Base-by-base conservation (phyloP, 2,797 vertebrate species). In the Delichon dasypus region DNA sequence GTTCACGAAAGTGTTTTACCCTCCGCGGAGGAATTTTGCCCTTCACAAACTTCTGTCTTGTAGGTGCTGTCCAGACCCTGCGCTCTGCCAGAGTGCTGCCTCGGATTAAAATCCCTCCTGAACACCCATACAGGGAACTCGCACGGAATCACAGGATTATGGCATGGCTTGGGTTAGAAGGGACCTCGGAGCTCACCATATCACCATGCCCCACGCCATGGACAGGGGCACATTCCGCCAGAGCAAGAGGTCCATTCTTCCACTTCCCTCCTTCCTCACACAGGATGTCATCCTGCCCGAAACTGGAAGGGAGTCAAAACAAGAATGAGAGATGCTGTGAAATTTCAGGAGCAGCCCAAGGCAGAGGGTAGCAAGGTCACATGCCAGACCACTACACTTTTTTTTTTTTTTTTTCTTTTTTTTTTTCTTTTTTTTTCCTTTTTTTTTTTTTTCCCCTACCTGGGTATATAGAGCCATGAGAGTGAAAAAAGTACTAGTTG, bases 161-260 rank as follows among this genome's bases (percentile, higher is more conserved):
- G 40, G 53, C 54, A 13, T 6, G 26, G 21, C 17, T 57, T n/a
- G 44, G 7, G 13, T 17, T 50, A 44, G 62, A 70, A 51, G 11
- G 48, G 25, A 11, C 9, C 29, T 45, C 38, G 50, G 47, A 47
- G 25, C 11, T 34, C 64, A 5, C 34, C 44, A 9, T 32, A 51
- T 32, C 25, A n/a, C 17, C 40, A 42, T 1, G 0, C 9, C 18
- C n/a, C 42, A 15, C 5, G 18, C 48, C 18, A 5, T 2, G 30
- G 26, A 7, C 21, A 79, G 48, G n/a, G 14, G 6, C 5, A 3
- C 10, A 4, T 34, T 57, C 20, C n/a, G 22, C 9, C 15, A 15
- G 29, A 47, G 18, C 16, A 9, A 13, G 47, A 40, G 13, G 2
- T 38, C 10, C 14, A 0, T 50, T 78, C 36, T 62, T 60, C 30